Conservation (phyloP, 2,113 vertebrate species). For the Orthonyx spaldingii region DNA sequence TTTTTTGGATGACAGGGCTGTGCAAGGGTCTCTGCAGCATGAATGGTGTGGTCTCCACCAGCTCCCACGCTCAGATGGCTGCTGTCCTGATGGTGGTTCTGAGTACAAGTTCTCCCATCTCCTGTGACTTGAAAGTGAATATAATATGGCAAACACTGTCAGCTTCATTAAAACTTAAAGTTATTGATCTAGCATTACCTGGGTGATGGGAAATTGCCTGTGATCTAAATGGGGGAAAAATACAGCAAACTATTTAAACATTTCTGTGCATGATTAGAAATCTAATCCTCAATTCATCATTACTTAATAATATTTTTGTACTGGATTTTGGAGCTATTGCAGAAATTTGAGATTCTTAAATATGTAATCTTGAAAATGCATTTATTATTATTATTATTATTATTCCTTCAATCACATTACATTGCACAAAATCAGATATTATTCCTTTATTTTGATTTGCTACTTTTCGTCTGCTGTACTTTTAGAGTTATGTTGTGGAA, state of each 20-base stretch:
- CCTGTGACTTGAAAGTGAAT: background rate
- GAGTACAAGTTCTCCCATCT: background rate
- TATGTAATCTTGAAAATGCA: background rate
- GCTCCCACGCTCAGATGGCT: background rate
- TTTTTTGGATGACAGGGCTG: background rate
- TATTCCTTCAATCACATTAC: background rate
- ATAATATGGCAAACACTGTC: background rate
- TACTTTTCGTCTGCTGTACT: background rate
- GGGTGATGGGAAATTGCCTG: background rate
- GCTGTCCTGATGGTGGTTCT: background rate
- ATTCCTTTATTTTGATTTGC: background rate
- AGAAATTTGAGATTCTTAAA: background rate
- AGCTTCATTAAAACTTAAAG: background rate
- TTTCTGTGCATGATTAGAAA: background rate
- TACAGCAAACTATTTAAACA: background rate
- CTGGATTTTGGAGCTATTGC: background rate
- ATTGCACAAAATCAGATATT: background rate
- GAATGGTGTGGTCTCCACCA: background rate
- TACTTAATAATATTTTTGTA: background rate
- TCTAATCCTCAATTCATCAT: background rate
- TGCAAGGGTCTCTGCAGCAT: fast-evolving
- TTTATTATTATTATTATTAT: background rate
- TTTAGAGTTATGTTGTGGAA: background rate
- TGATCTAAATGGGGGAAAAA: background rate
- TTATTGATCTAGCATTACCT: background rate